Conservation (phyloP, 2,797 vertebrate species). For the Capromys pilorides region DNA sequence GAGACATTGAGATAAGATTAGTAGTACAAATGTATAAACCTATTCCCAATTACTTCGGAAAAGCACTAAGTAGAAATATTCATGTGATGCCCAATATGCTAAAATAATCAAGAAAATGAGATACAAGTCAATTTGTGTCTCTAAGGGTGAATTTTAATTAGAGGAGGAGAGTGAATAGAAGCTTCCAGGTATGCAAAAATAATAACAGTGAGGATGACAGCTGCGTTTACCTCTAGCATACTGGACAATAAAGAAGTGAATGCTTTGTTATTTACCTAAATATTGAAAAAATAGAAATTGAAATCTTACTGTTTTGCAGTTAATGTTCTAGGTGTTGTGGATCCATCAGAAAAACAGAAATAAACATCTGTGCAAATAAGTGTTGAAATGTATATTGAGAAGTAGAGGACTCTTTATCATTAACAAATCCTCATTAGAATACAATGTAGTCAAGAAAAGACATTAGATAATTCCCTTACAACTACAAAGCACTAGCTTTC, state of each 20-base stretch:
- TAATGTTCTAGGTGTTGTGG: not conserved
- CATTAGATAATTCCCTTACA: not conserved
- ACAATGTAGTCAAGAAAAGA: not conserved
- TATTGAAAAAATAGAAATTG: not conserved
- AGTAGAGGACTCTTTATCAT: not conserved
- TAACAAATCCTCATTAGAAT: not conserved
- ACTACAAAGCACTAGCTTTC: not conserved
- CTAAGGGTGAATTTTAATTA: not conserved
- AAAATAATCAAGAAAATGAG: not conserved
- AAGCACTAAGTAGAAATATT: not conserved
- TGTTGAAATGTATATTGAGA: not conserved
- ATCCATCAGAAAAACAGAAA: not conserved
- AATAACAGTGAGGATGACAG: not conserved
- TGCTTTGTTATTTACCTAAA: conserved; percentile 14
- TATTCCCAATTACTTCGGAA: not conserved
- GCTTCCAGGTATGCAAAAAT: not conserved
- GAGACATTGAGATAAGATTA: not conserved
- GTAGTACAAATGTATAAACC: not conserved
- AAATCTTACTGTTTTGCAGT: not conserved
- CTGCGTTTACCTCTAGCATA: not conserved
- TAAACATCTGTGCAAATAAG: not conserved
- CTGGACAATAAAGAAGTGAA: not conserved
- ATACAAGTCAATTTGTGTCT: not conserved
- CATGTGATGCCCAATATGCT: not conserved
- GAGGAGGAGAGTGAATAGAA: not conserved